Evolutionary conservation across 2,888 invertebrate species (phyloP).

Genomic region (Cacoxenus indagator): DNA sequence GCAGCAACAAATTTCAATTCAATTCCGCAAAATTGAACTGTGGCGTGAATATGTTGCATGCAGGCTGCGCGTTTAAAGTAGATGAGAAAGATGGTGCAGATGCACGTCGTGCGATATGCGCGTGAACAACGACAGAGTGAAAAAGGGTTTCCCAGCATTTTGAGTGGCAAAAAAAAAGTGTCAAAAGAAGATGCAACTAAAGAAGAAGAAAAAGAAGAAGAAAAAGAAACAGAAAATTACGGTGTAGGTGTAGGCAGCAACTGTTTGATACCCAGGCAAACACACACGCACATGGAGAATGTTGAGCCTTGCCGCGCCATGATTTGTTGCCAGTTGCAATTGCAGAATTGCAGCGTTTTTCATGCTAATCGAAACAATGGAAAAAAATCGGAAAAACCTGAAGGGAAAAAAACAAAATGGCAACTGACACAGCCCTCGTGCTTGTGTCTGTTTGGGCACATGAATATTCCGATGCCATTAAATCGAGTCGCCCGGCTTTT

Average conservation of each 20-base stretch:
- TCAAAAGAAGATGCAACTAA: background rate
- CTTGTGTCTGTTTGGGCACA: background rate
- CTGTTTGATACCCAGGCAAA: too few species aligned
- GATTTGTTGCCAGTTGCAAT: too few species aligned
- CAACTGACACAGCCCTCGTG: background rate
- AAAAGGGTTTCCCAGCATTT: too few species aligned
- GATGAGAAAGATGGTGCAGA: conserved; percentile 36
- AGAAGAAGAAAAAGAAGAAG: background rate
- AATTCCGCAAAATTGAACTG: conserved; percentile 24
- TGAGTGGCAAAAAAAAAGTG: too few species aligned
- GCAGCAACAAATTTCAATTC: conserved; percentile 28
- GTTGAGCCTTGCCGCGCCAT: too few species aligned
- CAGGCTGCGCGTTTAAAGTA: conserved; percentile 40
- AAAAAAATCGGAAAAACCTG: too few species aligned
- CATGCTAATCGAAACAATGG: too few species aligned
- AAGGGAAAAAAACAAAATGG: background rate
- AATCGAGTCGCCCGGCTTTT: background rate
- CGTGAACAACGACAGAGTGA: conserved; percentile 21
- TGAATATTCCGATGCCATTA: background rate
- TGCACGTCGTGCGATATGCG: conserved; percentile 53
- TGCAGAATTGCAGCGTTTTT: too few species aligned
- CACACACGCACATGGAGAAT: too few species aligned
- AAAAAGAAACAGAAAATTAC: too few species aligned
- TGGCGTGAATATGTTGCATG: conserved; percentile 32
- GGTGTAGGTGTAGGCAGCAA: too few species aligned